Evolutionary conservation across 1,140 invertebrate genomes (phyloP).

Genomic region (Ptiloglossa arizonensis): DNA sequence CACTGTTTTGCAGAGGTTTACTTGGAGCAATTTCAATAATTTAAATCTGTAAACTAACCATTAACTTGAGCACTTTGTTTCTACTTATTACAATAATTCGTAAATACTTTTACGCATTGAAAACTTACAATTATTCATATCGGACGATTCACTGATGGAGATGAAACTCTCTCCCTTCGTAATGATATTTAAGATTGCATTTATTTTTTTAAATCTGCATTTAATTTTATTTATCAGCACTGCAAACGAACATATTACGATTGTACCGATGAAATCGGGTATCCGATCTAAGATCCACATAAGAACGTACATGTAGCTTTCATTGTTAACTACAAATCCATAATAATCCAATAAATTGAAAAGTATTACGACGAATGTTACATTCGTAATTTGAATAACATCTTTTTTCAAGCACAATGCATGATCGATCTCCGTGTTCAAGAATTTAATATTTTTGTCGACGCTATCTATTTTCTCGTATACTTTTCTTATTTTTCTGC

Average conservation of each 20-base stretch:
- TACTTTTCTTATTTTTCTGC: background rate
- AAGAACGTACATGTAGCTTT: background rate
- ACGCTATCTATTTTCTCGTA: background rate
- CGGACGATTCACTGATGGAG: background rate
- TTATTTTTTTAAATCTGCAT: constrained; percentile 19
- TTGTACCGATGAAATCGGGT: constrained; percentile 19
- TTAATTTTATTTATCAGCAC: constrained; percentile 17
- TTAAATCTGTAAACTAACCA: constrained; percentile 27
- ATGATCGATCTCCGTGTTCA: constrained; percentile 25
- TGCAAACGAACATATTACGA: constrained; percentile 24
- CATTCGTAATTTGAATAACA: constrained; percentile 1
- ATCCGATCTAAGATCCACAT: constrained; percentile 20
- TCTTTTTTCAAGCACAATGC: constrained; percentile 11
- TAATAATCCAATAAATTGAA: constrained; percentile 40
- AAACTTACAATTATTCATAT: constrained; percentile 3
- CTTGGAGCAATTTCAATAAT: background rate
- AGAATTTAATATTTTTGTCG: constrained; percentile 4
- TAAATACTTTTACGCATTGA: background rate
- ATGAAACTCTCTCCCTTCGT: background rate
- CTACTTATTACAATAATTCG: background rate
- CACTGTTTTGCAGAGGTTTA: constrained; percentile 12
- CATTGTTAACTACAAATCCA: constrained; percentile 2
- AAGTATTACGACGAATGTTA: background rate
- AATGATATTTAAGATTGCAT: background rate
- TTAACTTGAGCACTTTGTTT: background rate